These are phyloP conservation scores for Scaptomyza cyrtandrae DNA, from an alignment of 2,888 invertebrate genomes.

Conservation along the genomic window DNA sequence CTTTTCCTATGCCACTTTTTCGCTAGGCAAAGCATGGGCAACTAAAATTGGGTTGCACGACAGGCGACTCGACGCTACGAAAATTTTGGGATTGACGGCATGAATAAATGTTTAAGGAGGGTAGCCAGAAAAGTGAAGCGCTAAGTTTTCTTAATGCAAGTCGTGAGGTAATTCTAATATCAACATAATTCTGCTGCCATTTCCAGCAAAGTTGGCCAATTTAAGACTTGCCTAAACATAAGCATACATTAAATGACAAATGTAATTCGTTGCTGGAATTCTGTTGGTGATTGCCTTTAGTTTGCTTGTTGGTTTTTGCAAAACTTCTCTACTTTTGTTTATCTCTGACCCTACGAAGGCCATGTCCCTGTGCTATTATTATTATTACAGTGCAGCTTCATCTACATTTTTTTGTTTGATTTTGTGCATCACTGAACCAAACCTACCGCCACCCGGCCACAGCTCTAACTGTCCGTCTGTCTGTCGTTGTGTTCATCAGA, in stretches of 20 bases:
- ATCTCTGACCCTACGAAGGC: slow-evolving; percentile 21
- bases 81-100: slow-evolving; percentile 56
- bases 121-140: slow-evolving; percentile 6
- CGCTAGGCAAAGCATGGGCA: slow-evolving; percentile 73
- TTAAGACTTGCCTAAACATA: slow-evolving; percentile 69
- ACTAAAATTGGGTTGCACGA: slow-evolving; percentile 71
- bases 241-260: slow-evolving; percentile 65
- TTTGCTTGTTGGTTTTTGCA: slow-evolving; percentile 4
- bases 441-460: background rate
- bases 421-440: background rate
- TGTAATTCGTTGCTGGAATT: slow-evolving; percentile 63
- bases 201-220: slow-evolving; percentile 59
- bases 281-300: slow-evolving; percentile 6
- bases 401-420: slow-evolving; percentile 21
- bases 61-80: slow-evolving; percentile 32
- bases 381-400: slow-evolving; percentile 59
- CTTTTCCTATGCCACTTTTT: slow-evolving; percentile 64
- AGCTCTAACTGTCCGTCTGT: slow-evolving; percentile 21
- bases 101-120: slow-evolving; percentile 42
- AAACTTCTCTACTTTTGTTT: slow-evolving; percentile 41
- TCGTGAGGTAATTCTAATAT: slow-evolving; percentile 36
- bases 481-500: slow-evolving; percentile 48
- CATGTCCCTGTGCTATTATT: slow-evolving; percentile 8
- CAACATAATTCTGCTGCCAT: slow-evolving; percentile 56
- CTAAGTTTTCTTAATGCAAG: slow-evolving; percentile 22